Evolutionary conservation across 2,797 vertebrate species (phyloP).

Genomic region (Melanogrammus aeglefinus): DNA sequence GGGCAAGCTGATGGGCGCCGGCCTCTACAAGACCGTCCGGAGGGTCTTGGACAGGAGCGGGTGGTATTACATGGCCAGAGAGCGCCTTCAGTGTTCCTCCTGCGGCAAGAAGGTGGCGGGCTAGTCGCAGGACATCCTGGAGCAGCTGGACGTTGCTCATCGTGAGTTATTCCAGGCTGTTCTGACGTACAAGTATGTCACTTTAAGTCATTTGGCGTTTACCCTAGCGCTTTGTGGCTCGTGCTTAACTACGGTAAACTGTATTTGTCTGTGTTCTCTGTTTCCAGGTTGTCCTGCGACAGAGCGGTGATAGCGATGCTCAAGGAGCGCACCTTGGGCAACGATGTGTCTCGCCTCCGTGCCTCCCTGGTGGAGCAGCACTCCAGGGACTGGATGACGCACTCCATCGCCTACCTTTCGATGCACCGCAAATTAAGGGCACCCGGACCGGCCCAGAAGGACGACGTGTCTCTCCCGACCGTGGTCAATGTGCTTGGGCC

Average conservation of each 20-base stretch:
- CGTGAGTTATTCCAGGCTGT: constrained; percentile 15
- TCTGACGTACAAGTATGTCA: constrained; percentile 8
- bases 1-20: neutral
- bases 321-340: constrained; percentile 12
- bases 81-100: no score
- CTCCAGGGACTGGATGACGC: constrained; percentile 7
- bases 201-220: no score
- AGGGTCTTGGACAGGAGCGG: constrained; percentile 9
- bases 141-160: constrained; percentile 22
- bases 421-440: constrained; percentile 11
- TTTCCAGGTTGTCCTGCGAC: constrained; percentile 22
- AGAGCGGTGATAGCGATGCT: neutral
- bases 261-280: neutral
- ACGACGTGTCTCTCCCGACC: constrained; percentile 11
- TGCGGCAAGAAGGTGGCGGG: neutral
- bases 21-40: constrained; percentile 16
- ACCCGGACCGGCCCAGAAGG: neutral
- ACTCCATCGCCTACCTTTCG: constrained; percentile 5
- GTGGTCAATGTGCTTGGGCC: constrained; percentile 13
- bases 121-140: constrained; percentile 15
- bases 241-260: no score
- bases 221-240: no score
- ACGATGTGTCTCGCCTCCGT: neutral
- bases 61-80: constrained; percentile 12
- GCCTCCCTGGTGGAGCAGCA: constrained; percentile 13